Evolutionary conservation across 1,140 invertebrate species (phyloP), one percentile per base, ranked within the genome.

Genomic region (Ephestia elutella): DNA sequence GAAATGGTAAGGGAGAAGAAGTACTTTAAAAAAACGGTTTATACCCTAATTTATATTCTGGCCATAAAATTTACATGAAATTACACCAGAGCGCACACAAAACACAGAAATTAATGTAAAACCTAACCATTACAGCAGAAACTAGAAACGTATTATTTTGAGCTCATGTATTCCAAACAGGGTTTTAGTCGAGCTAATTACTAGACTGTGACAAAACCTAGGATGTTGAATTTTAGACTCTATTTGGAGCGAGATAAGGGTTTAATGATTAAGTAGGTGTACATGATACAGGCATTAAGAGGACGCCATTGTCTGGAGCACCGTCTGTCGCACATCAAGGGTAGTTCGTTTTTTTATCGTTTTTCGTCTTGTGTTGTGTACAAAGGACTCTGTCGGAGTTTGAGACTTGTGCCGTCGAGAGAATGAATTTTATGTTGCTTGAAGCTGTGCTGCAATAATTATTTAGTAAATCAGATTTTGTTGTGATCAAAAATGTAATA

Each of bases 311-410:
- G 50, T 53, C 50, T 53, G 50, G 50, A 21, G 50, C 3, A 15
- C 18, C 50, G 50, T 53, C 50, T 53, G 50, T 20, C 50, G 50
- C 50, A 15, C 50, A 25, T 53, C 50, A 53, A 53, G 50, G 20
- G 49, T 50, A n/a, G 50, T 53, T 25, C 20, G 21, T 50, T 53
- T 53, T 53, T 53, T 53, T 53, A 53, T 53, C 50, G 50, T 53
- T 53, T 53, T 53, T 25, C 50, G 9, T 53, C 50, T 44, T 44
- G 38, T 44, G 38, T 44, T 44, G 38, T 44, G 38, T 44, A 44
- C 38, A 44, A 44, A 44, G 38, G 38, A 44, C n/a, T 5, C 11
- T 38, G 38, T 15, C 10, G 38, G 38, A 44, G 38, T n/a, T 44
- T 44, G 13, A 44, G 38, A 44, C n/a, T 28, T 11, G 32, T 15